Evolutionary conservation across 2,797 vertebrate genomes (phyloP).

Genomic region (Microcaecilia unicolor): DNA sequence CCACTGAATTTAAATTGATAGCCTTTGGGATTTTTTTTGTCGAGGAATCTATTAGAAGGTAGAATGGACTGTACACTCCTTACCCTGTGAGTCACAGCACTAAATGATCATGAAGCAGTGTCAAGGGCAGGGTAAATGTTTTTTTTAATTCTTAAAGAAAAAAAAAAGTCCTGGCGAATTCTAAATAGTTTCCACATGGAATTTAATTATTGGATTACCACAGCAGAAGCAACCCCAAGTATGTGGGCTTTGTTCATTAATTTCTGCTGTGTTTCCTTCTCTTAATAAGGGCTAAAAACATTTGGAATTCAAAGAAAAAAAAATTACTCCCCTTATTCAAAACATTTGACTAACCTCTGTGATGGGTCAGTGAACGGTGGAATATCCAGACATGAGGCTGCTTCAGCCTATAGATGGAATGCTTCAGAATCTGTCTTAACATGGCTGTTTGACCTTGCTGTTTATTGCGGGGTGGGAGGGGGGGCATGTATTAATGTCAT

Average conservation of each 20-base stretch:
- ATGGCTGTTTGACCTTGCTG: conserved; percentile 12
- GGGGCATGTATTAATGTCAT: not conserved
- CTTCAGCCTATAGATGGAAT: conserved; percentile 20
- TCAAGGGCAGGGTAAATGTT: no score
- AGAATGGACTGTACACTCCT: no score
- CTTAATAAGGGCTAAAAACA: conserved; percentile 13
- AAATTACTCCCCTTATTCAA: conserved; percentile 33
- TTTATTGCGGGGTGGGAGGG: conserved; percentile 11
- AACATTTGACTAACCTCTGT: conserved; percentile 45
- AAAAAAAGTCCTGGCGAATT: conserved; percentile 10
- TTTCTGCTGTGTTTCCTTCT: conserved; percentile 15
- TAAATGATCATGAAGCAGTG: no score
- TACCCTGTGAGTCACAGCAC: no score
- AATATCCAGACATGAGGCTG: conserved; percentile 19
- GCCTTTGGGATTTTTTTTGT: no score
- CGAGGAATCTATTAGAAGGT: no score
- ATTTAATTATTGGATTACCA: conserved; percentile 20
- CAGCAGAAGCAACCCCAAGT: not conserved
- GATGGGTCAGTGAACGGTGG: conserved; percentile 32
- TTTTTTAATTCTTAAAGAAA: conserved; percentile 8
- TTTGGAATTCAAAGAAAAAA: conserved; percentile 23
- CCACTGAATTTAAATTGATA: no score
- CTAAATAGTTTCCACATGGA: conserved; percentile 13
- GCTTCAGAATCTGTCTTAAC: conserved; percentile 10
- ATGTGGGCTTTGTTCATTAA: conserved; percentile 11